Conservation (phyloP, 92 coral and sea anemone species). For the Porites evermanni region DNA sequence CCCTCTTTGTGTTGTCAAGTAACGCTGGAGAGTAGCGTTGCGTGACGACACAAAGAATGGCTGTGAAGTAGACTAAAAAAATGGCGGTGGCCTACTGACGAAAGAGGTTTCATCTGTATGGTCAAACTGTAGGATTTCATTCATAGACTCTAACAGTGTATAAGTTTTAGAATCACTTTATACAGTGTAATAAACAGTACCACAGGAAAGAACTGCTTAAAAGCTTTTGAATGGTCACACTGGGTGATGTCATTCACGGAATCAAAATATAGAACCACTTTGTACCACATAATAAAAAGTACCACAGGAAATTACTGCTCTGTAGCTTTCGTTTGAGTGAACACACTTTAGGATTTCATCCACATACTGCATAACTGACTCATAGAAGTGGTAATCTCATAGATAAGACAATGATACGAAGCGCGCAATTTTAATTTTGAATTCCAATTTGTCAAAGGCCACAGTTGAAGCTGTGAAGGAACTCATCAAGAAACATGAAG, state of each 20-base stretch:
- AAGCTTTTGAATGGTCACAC: not conserved
- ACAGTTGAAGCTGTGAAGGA: conserved; percentile 97
- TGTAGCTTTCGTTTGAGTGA: not conserved
- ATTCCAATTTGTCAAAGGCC: conserved; percentile 57
- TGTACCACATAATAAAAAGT: not conserved
- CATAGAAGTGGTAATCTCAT: not conserved
- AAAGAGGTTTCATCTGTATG: not conserved
- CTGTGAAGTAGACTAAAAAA: no score
- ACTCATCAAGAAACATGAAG: conserved; percentile 96
- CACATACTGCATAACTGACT: no score
- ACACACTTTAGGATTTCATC: no score
- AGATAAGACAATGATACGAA: not conserved
- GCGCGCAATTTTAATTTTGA: not conserved
- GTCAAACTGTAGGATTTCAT: not conserved
- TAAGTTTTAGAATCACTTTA: not conserved
- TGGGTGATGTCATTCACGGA: not conserved
- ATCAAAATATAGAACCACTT: no score
- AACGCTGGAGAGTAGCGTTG: no score
- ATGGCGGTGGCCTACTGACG: no score
- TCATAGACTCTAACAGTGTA: not conserved
- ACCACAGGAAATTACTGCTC: not conserved
- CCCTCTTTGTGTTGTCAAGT: no score
- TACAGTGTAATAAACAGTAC: not conserved
- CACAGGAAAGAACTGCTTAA: not conserved
- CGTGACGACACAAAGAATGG: no score